phyloP scores from a whole-genome alignment of 2,113 vertebrate genomes.

The Xenus cinereus region DNA sequence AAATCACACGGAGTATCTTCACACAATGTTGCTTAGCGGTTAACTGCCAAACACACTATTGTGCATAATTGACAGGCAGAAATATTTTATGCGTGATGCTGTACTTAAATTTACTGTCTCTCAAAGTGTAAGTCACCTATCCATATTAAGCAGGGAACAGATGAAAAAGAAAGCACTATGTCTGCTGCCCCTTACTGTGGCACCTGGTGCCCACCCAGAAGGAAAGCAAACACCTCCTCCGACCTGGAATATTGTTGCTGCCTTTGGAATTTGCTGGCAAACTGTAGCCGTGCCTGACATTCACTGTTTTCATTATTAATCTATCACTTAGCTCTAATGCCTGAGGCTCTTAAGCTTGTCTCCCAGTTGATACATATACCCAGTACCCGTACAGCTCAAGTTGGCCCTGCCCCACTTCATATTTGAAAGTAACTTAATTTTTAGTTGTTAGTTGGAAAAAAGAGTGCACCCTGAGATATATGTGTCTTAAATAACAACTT shows the following conservation, averaged over 20 bases:
- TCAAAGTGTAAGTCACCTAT: not conserved
- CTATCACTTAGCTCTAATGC: not conserved
- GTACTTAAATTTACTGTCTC: conserved; percentile 5
- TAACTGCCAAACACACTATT: conserved; percentile 2
- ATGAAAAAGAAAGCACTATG: not conserved
- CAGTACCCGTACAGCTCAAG: not conserved
- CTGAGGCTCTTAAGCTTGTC: not conserved
- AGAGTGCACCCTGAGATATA: not conserved
- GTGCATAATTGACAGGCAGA: not conserved
- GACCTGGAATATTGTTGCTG: not conserved
- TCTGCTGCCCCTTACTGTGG: not conserved
- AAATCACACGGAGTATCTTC: conserved; percentile 22
- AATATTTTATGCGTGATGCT: not conserved
- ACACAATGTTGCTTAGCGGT: not conserved
- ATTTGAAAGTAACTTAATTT: not conserved
- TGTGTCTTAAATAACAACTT: not conserved
- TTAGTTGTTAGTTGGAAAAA: not conserved
- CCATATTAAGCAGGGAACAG: not conserved
- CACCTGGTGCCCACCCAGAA: not conserved
- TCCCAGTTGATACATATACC: not conserved
- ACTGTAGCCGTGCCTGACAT: not conserved
- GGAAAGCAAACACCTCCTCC: not conserved
- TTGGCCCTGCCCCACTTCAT: not conserved
- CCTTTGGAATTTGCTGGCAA: not conserved
- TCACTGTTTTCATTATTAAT: not conserved